Percentiles rank a stretch among this genome's conserved stretches.
Evolutionary conservation across 2,888 invertebrate genomes (phyloP).

Genomic region (Lasioglossum calceatum): DNA sequence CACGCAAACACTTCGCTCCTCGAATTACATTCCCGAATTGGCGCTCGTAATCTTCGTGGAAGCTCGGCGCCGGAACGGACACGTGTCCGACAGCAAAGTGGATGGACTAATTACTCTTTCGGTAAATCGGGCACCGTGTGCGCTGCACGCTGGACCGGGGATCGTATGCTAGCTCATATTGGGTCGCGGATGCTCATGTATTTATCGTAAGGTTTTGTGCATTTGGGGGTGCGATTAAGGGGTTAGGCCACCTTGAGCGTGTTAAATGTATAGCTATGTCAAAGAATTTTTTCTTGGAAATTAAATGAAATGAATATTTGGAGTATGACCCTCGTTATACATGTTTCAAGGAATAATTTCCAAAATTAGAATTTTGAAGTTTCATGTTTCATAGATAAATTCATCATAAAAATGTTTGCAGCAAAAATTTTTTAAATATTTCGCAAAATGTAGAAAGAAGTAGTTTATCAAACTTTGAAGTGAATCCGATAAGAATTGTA

Average conservation of each 20-base stretch:
- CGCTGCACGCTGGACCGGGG: not conserved
- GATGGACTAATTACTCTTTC: constrained; percentile 40
- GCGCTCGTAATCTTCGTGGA: constrained; percentile 64
- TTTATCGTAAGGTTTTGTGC: not conserved
- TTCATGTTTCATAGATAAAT: no score
- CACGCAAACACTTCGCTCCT: constrained; percentile 75
- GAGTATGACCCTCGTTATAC: not conserved
- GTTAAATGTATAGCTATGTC: not conserved
- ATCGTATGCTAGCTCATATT: not conserved
- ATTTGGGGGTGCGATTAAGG: not conserved
- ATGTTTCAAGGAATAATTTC: not conserved
- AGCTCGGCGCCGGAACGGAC: constrained; percentile 30
- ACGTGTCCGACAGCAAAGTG: constrained; percentile 40
- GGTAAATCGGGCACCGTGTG: not conserved
- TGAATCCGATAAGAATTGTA: no score
- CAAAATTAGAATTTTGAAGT: no score
- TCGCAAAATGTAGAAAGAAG: no score
- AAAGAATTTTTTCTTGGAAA: no score
- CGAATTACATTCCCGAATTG: constrained; percentile 78
- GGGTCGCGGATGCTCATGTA: not conserved
- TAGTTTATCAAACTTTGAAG: no score
- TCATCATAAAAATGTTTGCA: no score
- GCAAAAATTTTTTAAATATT: no score
- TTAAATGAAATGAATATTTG: no score
- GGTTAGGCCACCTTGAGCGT: not conserved